Evolutionary conservation across 2,888 invertebrate species (phyloP).

Genomic region (Apantesis nais): DNA sequence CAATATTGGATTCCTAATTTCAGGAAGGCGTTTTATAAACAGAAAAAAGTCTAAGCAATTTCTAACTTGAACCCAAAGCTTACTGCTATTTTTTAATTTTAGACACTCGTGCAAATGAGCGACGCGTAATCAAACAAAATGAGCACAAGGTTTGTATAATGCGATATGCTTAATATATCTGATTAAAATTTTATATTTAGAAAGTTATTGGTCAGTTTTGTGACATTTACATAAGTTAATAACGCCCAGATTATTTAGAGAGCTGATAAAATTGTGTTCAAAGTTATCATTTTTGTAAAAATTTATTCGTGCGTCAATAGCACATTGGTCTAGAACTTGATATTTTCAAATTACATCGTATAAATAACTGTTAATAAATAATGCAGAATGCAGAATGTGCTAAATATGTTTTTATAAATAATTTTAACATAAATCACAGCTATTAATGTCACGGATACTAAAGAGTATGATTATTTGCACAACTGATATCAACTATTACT

Average conservation of each 20-base stretch:
- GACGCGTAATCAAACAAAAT: constrained; percentile 23
- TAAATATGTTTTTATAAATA: background rate
- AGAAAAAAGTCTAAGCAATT: no score
- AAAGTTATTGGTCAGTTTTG: background rate
- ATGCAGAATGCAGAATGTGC: background rate
- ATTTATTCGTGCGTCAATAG: constrained; percentile 45
- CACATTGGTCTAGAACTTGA: constrained; percentile 37
- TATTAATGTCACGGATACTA: background rate
- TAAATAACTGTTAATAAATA: no score
- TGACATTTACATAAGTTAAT: background rate
- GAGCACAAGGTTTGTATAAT: constrained; percentile 20
- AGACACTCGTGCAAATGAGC: background rate
- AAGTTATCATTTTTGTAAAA: background rate
- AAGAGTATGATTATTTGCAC: background rate
- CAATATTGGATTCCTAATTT: background rate
- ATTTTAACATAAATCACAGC: background rate
- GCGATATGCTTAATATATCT: constrained; percentile 43
- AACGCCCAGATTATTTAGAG: background rate
- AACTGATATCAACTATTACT: constrained; percentile 30
- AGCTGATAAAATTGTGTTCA: background rate
- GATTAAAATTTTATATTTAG: constrained; percentile 27
- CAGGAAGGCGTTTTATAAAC: background rate
- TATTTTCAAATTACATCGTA: constrained; percentile 10
- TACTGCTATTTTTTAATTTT: background rate
- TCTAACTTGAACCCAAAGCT: no score